phyloP scores from a whole-genome alignment of 1,140 invertebrate species.

The Drosophila grimshawi region DNA sequence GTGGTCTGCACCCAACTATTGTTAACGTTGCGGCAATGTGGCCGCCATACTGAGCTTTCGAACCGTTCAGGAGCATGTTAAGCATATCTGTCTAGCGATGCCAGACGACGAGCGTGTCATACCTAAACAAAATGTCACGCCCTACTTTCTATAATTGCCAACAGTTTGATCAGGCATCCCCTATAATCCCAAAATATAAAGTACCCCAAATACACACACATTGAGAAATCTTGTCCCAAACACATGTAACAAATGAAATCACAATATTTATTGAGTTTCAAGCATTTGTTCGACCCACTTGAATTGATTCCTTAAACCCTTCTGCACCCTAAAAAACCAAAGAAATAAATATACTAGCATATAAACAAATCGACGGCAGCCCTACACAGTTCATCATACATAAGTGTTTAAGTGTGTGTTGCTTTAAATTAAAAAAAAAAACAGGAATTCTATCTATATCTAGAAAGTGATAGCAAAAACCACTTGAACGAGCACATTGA shows the following conservation, averaged over 20 bases:
- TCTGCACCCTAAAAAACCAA: not conserved
- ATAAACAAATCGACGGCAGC: constrained; percentile 1
- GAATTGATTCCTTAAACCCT: not conserved
- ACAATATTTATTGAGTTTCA: constrained; percentile 1
- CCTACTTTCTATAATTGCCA: constrained; percentile 94
- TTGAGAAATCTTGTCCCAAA: not conserved
- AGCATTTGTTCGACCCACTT: not conserved
- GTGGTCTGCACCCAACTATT: constrained; percentile 99
- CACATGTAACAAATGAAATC: not conserved
- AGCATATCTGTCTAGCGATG: constrained; percentile 97
- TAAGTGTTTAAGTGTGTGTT: no score
- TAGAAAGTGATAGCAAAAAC: no score
- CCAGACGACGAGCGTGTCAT: constrained; percentile 96
- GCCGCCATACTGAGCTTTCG: constrained; percentile 95
- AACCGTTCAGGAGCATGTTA: constrained; percentile 90
- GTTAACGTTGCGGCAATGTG: constrained; percentile 97
- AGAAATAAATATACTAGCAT: not conserved
- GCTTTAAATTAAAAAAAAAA: no score
- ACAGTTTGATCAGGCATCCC: no score
- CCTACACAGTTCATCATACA: not conserved
- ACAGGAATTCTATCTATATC: no score
- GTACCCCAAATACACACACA: not conserved
- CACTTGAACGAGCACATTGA: no score
- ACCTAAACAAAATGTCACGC: constrained; percentile 95
- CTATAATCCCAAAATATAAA: not conserved